phyloP scores from a whole-genome alignment of 2,888 invertebrate species.

The Schizotus pectinicornis region DNA sequence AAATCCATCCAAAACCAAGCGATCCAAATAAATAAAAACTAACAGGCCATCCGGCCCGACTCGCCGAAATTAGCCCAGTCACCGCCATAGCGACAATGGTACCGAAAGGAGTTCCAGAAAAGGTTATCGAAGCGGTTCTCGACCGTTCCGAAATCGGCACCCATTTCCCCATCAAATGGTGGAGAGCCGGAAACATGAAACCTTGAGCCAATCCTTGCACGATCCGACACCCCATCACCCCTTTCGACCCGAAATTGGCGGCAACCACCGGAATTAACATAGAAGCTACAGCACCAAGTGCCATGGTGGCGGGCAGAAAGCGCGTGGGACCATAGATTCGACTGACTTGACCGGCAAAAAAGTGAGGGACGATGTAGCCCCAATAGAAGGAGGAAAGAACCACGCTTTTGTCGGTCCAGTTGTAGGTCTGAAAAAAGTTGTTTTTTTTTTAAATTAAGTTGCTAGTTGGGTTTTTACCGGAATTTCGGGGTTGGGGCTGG shows the following conservation, averaged over 20 bases:
- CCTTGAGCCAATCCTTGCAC: slow-evolving; percentile 77
- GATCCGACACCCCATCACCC: slow-evolving; percentile 68
- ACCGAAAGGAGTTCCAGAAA: slow-evolving; percentile 74
- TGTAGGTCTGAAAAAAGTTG: too few relatives aligned
- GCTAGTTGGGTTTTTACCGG: too few relatives aligned
- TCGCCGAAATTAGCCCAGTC: slow-evolving; percentile 73
- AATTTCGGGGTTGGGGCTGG: too few relatives aligned
- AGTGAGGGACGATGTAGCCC: slow-evolving; percentile 75
- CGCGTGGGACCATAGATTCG: slow-evolving; percentile 74
- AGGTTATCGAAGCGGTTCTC: slow-evolving; percentile 68
- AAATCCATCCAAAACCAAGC: slow-evolving; percentile 65
- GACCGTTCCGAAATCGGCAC: slow-evolving; percentile 71
- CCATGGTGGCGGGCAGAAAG: slow-evolving; percentile 63
- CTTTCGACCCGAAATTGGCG: slow-evolving; percentile 63
- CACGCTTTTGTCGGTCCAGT: slow-evolving; percentile 39
- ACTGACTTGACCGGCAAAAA: slow-evolving; percentile 72
- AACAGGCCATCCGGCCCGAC: slow-evolving; percentile 73
- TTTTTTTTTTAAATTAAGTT: too few relatives aligned
- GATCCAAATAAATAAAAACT: slow-evolving; percentile 75
- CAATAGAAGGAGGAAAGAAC: slow-evolving; percentile 78
- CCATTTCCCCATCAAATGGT: slow-evolving; percentile 78
- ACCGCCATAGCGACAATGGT: slow-evolving; percentile 74
- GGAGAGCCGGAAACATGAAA: slow-evolving; percentile 71
- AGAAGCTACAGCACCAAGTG: slow-evolving; percentile 67
- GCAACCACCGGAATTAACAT: slow-evolving; percentile 71